A percentile compares a stretch with the other conserved stretches of the same genome.
Evolutionary conservation across 2,888 invertebrate genomes (phyloP).

Genomic region (Junonia oenone): DNA sequence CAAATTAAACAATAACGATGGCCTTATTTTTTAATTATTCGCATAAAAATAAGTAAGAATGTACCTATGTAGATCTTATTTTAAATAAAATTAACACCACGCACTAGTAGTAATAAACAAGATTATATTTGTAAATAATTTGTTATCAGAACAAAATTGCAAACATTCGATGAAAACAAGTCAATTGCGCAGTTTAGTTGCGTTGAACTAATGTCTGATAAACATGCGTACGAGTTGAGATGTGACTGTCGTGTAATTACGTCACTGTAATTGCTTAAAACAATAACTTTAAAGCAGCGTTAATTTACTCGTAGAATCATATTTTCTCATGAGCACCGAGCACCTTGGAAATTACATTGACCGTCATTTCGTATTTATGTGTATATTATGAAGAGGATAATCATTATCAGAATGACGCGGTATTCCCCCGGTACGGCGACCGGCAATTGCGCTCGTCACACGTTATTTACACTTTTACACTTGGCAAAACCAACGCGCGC

Average conservation of each 20-base stretch:
- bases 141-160: conserved; percentile 10
- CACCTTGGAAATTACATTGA: conserved; percentile 24
- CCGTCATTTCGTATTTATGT: conserved; percentile 18
- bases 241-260: conserved; percentile 3
- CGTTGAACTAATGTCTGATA: conserved; percentile 18
- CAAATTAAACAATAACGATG: conserved; percentile 1
- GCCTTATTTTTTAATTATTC: neutral
- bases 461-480: conserved; percentile 41
- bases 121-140: conserved; percentile 4
- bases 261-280: conserved; percentile 8
- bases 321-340: neutral
- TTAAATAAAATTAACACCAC: neutral
- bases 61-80: neutral
- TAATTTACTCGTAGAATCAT: neutral
- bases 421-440: conserved; percentile 48
- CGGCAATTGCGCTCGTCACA: conserved; percentile 37
- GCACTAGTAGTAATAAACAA: neutral
- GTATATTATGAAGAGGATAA: conserved; percentile 31
- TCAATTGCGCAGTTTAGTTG: conserved; percentile 23
- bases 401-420: conserved; percentile 51
- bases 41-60: neutral
- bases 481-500: conserved; percentile 43
- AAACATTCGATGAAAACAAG: conserved; percentile 15
- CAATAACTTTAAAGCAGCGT: neutral
- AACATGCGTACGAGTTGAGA: conserved; percentile 12